Conservation (phyloP, 92 coral and sea anemone species). For the Palythoa grandiflora region DNA sequence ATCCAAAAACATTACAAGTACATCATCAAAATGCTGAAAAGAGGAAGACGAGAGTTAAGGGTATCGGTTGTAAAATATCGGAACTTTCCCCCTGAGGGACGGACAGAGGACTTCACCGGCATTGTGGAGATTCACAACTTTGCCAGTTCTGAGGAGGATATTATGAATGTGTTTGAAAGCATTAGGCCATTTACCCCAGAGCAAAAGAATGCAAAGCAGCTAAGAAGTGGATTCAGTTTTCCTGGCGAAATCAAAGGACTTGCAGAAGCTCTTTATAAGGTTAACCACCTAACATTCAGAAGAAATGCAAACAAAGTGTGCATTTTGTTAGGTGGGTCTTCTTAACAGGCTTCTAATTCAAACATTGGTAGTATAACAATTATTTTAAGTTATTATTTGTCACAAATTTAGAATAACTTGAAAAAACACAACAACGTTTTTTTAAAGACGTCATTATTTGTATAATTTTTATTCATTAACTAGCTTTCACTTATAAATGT, state of each 20-base stretch:
- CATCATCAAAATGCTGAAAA: not conserved
- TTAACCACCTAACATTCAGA: conserved; percentile 28
- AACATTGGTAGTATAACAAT: no score
- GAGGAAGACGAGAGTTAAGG: not conserved
- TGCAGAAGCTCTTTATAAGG: conserved; percentile 14
- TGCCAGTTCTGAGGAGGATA: conserved; percentile 32
- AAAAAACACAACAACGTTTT: no score
- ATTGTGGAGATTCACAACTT: conserved; percentile 16
- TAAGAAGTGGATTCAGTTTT: not conserved
- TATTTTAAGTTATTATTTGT: no score
- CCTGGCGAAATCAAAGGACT: not conserved
- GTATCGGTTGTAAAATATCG: conserved; percentile 9
- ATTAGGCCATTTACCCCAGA: not conserved
- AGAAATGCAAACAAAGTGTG: conserved; percentile 43
- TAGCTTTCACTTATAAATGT: no score
- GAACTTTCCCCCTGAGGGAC: not conserved
- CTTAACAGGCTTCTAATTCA: not conserved
- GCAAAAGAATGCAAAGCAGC: not conserved
- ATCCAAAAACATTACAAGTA: not conserved
- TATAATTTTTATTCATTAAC: no score
- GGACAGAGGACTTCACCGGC: not conserved
- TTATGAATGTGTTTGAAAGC: conserved; percentile 24
- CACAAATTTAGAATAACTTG: no score
- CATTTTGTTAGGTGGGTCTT: conserved; percentile 21
- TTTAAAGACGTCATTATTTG: no score